phyloP scores from a whole-genome alignment of 2,888 invertebrate species.

The Noctua janthina region DNA sequence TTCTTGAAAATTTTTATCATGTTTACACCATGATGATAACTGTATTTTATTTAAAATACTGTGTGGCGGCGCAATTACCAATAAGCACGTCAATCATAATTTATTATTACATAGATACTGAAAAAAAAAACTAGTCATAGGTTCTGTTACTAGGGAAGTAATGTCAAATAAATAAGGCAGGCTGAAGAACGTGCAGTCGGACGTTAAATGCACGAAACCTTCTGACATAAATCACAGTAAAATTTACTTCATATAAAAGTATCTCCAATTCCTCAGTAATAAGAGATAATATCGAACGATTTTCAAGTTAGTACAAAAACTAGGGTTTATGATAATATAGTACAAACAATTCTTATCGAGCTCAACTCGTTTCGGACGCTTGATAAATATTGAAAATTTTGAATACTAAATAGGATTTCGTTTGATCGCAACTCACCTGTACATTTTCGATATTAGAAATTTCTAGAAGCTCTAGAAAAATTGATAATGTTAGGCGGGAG shows the following conservation, averaged over 20 bases:
- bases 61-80: not conserved
- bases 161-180: constrained; percentile 27
- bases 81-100: not conserved
- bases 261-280: not conserved
- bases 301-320: not conserved
- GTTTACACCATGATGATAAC: not conserved
- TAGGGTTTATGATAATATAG: too few relatives aligned
- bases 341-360: not conserved
- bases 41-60: not conserved
- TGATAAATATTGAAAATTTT: not conserved
- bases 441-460: not conserved
- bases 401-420: not conserved
- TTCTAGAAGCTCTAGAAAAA: not conserved
- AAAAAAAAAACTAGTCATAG: not conserved
- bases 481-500: not conserved
- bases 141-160: not conserved
- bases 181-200: not conserved
- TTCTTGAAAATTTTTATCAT: not conserved
- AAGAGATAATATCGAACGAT: not conserved
- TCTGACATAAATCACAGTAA: not conserved
- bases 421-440: not conserved
- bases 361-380: not conserved
- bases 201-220: constrained; percentile 2
- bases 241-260: not conserved
- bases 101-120: not conserved